A percentile compares a stretch with the other conserved stretches of the same genome.
These are phyloP conservation scores for Perizoma flavofasciatum DNA, from an alignment of 2,888 invertebrate genomes.

Conservation along the genomic window DNA sequence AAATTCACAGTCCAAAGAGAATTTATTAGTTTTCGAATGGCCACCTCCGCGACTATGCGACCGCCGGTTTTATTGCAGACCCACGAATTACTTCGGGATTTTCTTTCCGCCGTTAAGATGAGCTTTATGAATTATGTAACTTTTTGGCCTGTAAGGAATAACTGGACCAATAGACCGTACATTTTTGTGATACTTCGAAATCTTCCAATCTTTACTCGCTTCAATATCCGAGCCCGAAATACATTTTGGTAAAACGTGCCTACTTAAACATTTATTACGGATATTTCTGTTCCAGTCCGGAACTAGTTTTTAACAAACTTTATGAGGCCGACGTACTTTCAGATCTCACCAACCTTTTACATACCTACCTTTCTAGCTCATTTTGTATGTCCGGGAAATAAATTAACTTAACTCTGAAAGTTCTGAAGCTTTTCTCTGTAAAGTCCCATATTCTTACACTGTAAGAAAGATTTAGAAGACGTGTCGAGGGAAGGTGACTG, in stretches of 20 bases:
- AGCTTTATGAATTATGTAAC: constrained; percentile 47
- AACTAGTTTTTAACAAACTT: constrained; percentile 30
- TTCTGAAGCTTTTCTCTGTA: constrained; percentile 20
- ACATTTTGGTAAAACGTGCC: constrained; percentile 37
- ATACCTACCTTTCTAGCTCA: constrained; percentile 9
- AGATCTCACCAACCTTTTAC: constrained; percentile 22
- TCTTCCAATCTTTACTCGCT: constrained; percentile 20
- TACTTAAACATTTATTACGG: constrained; percentile 38
- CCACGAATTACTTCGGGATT: constrained; percentile 58
- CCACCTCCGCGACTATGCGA: constrained; percentile 64
- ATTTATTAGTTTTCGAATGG: constrained; percentile 78
- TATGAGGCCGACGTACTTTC: constrained; percentile 24
- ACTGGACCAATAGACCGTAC: constrained; percentile 32
- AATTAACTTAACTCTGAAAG: constrained; percentile 18
- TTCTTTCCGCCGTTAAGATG: constrained; percentile 46
- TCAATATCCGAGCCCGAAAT: constrained; percentile 33
- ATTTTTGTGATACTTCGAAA: constrained; percentile 34
- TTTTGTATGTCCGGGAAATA: constrained; percentile 14
- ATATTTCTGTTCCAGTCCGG: constrained; percentile 27
- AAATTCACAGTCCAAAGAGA: constrained; percentile 73
- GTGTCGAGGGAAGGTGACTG: constrained; percentile 35
- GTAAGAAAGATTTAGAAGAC: constrained; percentile 31
- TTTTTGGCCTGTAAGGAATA: constrained; percentile 41
- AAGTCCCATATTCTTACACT: constrained; percentile 28
- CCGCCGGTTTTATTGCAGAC: constrained; percentile 63